These are phyloP conservation scores for Sebastes diaconus DNA, from an alignment of 2,797 vertebrate species.

Conservation along the genomic window DNA sequence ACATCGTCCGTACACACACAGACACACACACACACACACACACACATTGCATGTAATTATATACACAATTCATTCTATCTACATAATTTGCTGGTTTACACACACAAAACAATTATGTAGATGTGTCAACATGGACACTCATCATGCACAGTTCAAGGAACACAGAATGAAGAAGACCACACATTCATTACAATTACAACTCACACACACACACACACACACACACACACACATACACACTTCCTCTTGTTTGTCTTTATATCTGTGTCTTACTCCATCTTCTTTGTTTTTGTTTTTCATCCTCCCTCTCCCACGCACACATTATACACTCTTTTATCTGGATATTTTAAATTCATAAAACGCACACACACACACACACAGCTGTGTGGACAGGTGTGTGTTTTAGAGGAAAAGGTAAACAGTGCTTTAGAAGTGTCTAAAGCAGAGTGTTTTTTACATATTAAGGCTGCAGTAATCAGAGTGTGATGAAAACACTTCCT, in stretches of 20 bases:
- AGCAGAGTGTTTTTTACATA: neutral
- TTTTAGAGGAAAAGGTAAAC: neutral
- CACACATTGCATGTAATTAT: conserved; percentile 27
- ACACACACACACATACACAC: neutral
- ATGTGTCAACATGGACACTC: conserved; percentile 49
- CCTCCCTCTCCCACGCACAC: neutral
- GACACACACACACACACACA: neutral
- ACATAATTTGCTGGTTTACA: conserved; percentile 51
- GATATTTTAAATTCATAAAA: neutral
- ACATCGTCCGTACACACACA: conserved; percentile 13
- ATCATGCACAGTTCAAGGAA: conserved; percentile 57
- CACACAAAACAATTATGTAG: conserved; percentile 47
- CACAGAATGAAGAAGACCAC: conserved; percentile 30
- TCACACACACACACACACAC: neutral
- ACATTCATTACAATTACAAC: conserved; percentile 21
- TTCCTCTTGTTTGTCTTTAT: neutral
- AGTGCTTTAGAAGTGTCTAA: neutral
- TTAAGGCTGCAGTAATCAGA: neutral
- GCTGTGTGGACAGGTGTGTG: neutral
- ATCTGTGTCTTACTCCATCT: conserved; percentile 4
- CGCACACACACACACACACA: conserved; percentile 13
- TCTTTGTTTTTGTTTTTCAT: neutral
- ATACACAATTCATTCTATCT: conserved; percentile 45
- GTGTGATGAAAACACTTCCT: conserved; percentile 36
- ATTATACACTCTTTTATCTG: neutral